Base-by-base conservation (phyloP, 2,113 vertebrate species). In the Thamnaconus septentrionalis region DNA sequence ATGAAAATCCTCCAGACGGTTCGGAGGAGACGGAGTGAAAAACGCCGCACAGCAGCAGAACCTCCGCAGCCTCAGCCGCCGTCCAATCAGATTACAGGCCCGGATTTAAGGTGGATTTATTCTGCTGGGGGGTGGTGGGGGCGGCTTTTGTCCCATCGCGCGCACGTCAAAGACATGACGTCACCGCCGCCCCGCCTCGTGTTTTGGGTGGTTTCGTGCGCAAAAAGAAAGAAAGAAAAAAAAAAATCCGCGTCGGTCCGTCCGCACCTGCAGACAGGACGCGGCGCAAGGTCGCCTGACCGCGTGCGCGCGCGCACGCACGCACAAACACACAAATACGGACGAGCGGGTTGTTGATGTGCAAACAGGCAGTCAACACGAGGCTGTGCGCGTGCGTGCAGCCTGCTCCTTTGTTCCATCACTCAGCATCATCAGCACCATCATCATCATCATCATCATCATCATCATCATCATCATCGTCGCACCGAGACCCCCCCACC, bases 261-360 rank as follows among this genome's bases (percentile, higher is more conserved):
- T 39, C n/a, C 18, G 12, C 75, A 71, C 66, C 77, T 72, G 77
- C 69, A 54, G 55, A 48, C 69, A 62, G 58, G 63, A 70, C 64
- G 5, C 46, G 53, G 65, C 1, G 68, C 82, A 78, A 79, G 78
- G 77, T 79, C 75, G 63, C 56, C 8, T 0, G 55, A 41, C 48
- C 46, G 56, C 60, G 52, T 8, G 0, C n/a, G 41, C 49, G 11
- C 41, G 47, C 12, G 39, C 4, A 18, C 9, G 47, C 50, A 11
- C 3, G 46, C 61, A 6, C 11, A 44, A 41, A 8, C 48, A 41
- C 55, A 56, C 61, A 53, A 46, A 3, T 18, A 6, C 41, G 7
- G 4, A 31, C 18, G 18, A 31, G 18, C 12, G 3, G 4, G 44
- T 4, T 8, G 18, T 4, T 3, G 43, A 5, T 4, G 8, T 5